These are phyloP conservation scores for Diarsia mendica DNA, from an alignment of 2,888 invertebrate species.

Conservation along the genomic window DNA sequence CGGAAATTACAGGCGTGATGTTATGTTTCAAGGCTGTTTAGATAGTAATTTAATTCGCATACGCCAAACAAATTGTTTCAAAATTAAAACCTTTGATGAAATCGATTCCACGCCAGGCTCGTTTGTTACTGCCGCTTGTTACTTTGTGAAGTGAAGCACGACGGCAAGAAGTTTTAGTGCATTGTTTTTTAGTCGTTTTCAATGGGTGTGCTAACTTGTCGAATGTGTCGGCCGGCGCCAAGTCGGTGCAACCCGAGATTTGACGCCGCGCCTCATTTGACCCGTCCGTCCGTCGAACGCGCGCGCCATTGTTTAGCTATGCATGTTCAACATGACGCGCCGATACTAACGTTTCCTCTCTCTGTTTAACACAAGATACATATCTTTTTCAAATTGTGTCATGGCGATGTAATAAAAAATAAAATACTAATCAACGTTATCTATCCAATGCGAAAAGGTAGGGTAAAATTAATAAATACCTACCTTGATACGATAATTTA, in stretches of 20 bases:
- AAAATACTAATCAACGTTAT: conserved; percentile 15
- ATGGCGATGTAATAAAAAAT: conserved; percentile 48
- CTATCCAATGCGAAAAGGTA: neutral
- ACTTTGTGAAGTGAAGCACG: conserved; percentile 83
- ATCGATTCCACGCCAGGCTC: conserved; percentile 72
- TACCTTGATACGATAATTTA: neutral
- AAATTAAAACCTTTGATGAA: conserved; percentile 58
- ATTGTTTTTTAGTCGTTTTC: conserved; percentile 78
- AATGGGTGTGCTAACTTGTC: conserved; percentile 84
- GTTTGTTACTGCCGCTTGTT: conserved; percentile 84
- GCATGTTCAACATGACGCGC: conserved; percentile 80
- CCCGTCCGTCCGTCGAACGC: conserved; percentile 81
- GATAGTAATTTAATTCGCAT: conserved; percentile 2
- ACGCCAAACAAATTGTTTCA: conserved; percentile 34
- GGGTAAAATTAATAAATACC: neutral
- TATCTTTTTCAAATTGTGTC: conserved; percentile 61
- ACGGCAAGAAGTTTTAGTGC: conserved; percentile 77
- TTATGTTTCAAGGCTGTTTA: neutral
- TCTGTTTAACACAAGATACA: conserved; percentile 73
- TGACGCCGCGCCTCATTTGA: conserved; percentile 88
- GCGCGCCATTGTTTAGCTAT: conserved; percentile 83
- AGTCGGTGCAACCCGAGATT: conserved; percentile 87
- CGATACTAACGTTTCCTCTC: conserved; percentile 75
- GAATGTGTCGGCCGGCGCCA: conserved; percentile 85
- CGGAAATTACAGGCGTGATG: no score